A percentile compares a stretch with the other conserved stretches of the same genome.
Conservation (phyloP, 2,888 invertebrate genomes). For the Allygus modestus region DNA sequence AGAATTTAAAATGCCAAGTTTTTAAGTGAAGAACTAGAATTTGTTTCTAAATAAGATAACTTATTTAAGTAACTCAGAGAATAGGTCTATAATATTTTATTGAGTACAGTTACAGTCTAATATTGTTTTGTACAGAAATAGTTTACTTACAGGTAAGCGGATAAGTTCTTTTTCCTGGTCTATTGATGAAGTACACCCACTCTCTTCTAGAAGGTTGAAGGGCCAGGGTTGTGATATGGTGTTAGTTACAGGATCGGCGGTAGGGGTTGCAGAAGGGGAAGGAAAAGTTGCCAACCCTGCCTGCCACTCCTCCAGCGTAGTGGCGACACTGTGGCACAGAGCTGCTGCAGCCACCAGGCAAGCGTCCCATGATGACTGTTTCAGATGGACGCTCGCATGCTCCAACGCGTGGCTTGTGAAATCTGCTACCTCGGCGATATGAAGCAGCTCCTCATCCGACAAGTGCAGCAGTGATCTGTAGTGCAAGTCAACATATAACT, state of each 20-base stretch:
- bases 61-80: no score
- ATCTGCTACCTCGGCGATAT: conserved; percentile 44
- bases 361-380: conserved; percentile 61
- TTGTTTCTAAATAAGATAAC: no score
- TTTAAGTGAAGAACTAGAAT: no score
- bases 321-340: conserved; percentile 29
- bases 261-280: not conserved
- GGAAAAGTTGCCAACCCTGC: not conserved
- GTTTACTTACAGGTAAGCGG: conserved; percentile 20
- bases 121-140: not conserved
- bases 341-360: conserved; percentile 50
- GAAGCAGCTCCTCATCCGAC: conserved; percentile 22
- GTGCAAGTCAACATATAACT: not conserved
- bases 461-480: conserved; percentile 25
- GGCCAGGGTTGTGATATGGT: conserved; percentile 31
- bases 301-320: conserved; percentile 22
- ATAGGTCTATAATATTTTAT: no score
- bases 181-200: not conserved
- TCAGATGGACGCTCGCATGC: conserved; percentile 33
- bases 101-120: no score
- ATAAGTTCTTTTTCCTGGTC: not conserved
- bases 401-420: conserved; percentile 18
- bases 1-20: no score
- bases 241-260: not conserved
- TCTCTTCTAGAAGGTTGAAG: not conserved